These are phyloP conservation scores for Cololabis saira DNA, from an alignment of 2,113 vertebrate genomes.

Conservation along the genomic window DNA sequence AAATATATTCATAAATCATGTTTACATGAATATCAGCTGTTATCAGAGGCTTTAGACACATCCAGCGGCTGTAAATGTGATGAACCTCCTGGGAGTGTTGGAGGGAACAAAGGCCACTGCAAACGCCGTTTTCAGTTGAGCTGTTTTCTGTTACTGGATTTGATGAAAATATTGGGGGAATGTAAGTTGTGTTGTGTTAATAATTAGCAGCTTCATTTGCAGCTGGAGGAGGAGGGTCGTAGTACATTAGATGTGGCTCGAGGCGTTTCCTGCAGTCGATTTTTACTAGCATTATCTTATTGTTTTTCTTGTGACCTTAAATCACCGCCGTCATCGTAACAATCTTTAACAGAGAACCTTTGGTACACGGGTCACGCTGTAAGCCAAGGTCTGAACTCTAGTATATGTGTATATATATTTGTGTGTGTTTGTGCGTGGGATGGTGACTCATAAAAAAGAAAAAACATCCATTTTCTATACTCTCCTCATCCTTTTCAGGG, in stretches of 20 bases:
- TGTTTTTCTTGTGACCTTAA: slow-evolving; percentile 51
- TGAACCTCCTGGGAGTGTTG: not conserved
- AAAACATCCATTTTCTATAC: too few relatives aligned
- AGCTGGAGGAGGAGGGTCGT: slow-evolving; percentile 40
- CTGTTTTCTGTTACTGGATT: slow-evolving; percentile 32
- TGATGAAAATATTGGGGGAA: slow-evolving; percentile 38
- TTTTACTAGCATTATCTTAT: slow-evolving; percentile 38
- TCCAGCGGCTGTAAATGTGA: slow-evolving; percentile 24
- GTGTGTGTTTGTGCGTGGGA: slow-evolving; percentile 5
- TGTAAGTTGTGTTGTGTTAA: slow-evolving; percentile 51
- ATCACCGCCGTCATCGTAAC: slow-evolving; percentile 29
- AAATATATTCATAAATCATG: slow-evolving; percentile 13
- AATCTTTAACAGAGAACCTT: slow-evolving; percentile 37
- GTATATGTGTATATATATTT: slow-evolving; percentile 5
- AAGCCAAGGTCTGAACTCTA: slow-evolving; percentile 13
- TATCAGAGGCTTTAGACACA: slow-evolving; percentile 20
- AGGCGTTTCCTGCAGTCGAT: slow-evolving; percentile 28
- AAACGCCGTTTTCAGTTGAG: slow-evolving; percentile 10
- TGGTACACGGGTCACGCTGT: slow-evolving; percentile 19
- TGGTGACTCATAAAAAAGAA: slow-evolving; percentile 30
- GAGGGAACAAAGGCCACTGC: slow-evolving; percentile 20
- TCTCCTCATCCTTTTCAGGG: too few relatives aligned
- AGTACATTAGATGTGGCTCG: slow-evolving; percentile 32
- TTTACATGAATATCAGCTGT: slow-evolving; percentile 20
- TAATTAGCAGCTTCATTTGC: slow-evolving; percentile 43